phyloP scores from a whole-genome alignment of 23 tunicate species.

The Ciona savignyi region DNA sequence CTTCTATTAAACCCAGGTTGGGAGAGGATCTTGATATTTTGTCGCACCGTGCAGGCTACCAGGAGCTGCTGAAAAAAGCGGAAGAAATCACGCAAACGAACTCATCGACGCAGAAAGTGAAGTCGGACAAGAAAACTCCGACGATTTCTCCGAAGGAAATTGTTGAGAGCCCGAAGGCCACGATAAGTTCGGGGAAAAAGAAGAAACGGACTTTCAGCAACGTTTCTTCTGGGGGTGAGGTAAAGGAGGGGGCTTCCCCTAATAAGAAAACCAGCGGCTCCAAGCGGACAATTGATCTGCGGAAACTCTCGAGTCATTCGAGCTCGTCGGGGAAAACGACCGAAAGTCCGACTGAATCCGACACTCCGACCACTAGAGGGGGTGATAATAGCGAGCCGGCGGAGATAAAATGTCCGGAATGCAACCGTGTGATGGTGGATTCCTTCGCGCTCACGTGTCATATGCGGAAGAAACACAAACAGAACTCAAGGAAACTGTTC shows the following conservation, averaged over 20 bases:
- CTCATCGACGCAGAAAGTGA: not conserved
- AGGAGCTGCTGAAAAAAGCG: slow-evolving; percentile 43
- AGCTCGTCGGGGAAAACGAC: not conserved
- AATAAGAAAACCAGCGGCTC: not conserved
- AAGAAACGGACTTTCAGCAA: not conserved
- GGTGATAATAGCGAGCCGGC: not conserved
- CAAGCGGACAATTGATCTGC: slow-evolving; percentile 31
- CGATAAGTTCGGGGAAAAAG: not conserved
- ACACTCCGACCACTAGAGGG: not conserved
- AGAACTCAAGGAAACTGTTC: slow-evolving; percentile 43
- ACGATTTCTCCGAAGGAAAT: no score
- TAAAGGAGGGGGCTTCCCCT: not conserved
- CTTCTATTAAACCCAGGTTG: no score
- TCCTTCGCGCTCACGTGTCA: slow-evolving; percentile 65
- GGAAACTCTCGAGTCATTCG: slow-evolving; percentile 29
- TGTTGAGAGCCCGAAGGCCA: not conserved
- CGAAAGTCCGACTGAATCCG: not conserved
- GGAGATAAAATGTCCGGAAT: slow-evolving; percentile 32
- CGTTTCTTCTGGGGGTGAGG: not conserved
- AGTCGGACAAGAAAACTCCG: not conserved
- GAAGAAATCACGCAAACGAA: slow-evolving; percentile 24
- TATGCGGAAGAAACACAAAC: slow-evolving; percentile 72
- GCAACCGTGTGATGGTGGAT: slow-evolving; percentile 19
- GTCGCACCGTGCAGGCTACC: slow-evolving; percentile 1
- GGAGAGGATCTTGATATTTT: not conserved